phyloP scores from a whole-genome alignment of 1,140 invertebrate species.

The Pararge aegeria region DNA sequence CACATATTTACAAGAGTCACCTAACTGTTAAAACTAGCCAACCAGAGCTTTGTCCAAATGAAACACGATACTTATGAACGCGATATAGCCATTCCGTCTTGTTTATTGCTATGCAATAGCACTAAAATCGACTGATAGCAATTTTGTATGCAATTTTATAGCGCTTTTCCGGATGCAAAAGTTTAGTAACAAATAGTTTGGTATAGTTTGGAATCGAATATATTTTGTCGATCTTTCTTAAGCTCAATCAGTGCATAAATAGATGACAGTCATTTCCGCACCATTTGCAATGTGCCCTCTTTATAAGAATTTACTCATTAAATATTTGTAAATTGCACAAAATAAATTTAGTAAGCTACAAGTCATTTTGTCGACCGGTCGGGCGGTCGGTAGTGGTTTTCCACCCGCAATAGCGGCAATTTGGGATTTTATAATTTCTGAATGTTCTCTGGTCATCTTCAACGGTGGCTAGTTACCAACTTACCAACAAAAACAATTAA shows the following conservation, averaged over 20 bases:
- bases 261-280: neutral
- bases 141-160: neutral
- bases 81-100: neutral
- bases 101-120: neutral
- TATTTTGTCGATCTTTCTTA: neutral
- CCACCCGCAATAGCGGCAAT: no score
- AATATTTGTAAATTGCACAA: no score
- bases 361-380: no score
- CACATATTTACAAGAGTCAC: neutral
- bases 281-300: neutral
- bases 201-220: neutral
- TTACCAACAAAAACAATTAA: no score
- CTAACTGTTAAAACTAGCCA: neutral
- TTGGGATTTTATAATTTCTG: no score
- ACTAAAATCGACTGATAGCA: neutral
- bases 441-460: no score
- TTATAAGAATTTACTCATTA: no score
- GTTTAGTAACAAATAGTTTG: neutral
- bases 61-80: neutral
- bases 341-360: no score
- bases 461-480: no score
- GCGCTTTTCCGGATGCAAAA: neutral
- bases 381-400: no score
- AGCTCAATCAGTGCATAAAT: neutral
- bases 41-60: neutral